Base-by-base conservation (phyloP, 2,888 invertebrate genomes). In the Dryobota labecula region DNA sequence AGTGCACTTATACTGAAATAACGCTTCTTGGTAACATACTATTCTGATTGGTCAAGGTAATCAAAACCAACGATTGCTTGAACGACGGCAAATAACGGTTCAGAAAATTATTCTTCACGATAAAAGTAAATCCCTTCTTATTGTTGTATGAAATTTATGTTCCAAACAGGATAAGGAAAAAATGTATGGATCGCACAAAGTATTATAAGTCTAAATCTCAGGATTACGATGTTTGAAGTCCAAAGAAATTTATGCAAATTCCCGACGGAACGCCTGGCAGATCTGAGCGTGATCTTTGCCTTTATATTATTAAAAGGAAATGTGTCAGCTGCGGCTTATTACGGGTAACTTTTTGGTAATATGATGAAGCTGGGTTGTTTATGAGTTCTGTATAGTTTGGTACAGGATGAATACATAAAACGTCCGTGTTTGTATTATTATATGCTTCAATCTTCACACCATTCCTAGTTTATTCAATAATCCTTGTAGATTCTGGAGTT, bases 171-270 rank as follows among this genome's bases (percentile, higher is more conserved):
- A 78, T 73, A 60, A 72, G 72, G 57, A 60, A 71, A 66, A 67
- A 45, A 67, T 70, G n/a, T 38, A 57, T 43, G 73, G 65, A 71
- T 69, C 63, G 57, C 56, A 66, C 64, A 43, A 73, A 81, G 84
- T 84, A 78, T 83, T 74, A 80, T 49, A 69, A 71, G 70, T 64
- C 62, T 72, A 76, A 84, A 78, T 70, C 73, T 66, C 45, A 45
- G 62, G 71, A 78, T 83, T 78, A 84, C 78, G 47, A 53, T 57
- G 71, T 70, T 70, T 74, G 60, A 78, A 74, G 65, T 61, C 70
- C 18, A 57, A 56, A 61, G 66, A 83, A 81, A 84, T 81, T 72
- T 84, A 83, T 84, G 83, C 72, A 82, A 83, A 83, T 74, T 82
- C 75, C 61, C 47, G 3, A 9, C 30, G 57, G 66, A 71, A 73